Base-by-base conservation (phyloP, 1,140 invertebrate species). In the Phthorimaea operculella region DNA sequence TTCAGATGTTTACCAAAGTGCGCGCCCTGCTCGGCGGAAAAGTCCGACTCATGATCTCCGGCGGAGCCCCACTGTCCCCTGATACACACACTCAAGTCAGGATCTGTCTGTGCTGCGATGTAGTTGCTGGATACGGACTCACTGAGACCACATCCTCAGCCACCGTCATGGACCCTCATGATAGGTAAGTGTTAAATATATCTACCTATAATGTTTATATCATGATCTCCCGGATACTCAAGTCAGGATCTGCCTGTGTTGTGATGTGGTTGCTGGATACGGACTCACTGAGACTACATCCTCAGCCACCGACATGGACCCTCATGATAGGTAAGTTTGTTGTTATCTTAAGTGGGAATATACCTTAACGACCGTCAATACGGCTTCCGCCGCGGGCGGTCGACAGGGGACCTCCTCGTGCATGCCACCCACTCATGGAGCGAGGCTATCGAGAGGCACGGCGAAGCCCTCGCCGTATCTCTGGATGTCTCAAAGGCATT, bases 261-360 rank as follows among this genome's bases (percentile, higher is more conserved):
- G 94, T 44, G 92, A 92, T 47, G 90, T 99, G 17, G 90, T 95
- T 50, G 96, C 98, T 78, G 98, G 98, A 48, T 99, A 99, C 86
- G 98, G 98, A 7, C 89, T 99, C 34, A 99, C 98, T 1, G 98
- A 99, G n/a, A 98, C 97, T 9, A 94, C 93, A 64, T 97, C 96
- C 2, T 96, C 93, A 72, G 96, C 95, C 28, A 94, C 95, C 14
- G 92, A 97, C 53, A 94, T 95, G 90, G 92, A 96, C 76, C 84
- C 92, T 92, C 63, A 66, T 62, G 70, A 74, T 72, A 67, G 77
- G 54, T 61, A 42, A 47, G 12, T 1, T 47, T 12, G 4, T n/a
- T n/a, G n/a, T n/a, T n/a, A n/a, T n/a, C n/a, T n/a, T n/a, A n/a
- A n/a, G n/a, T n/a, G n/a, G n/a, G n/a, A n/a, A n/a, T n/a, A n/a